A percentile compares a stretch with the other conserved stretches of the same genome.
phyloP scores from a whole-genome alignment of 1,140 invertebrate genomes.

The Mesaphorura yosii region DNA sequence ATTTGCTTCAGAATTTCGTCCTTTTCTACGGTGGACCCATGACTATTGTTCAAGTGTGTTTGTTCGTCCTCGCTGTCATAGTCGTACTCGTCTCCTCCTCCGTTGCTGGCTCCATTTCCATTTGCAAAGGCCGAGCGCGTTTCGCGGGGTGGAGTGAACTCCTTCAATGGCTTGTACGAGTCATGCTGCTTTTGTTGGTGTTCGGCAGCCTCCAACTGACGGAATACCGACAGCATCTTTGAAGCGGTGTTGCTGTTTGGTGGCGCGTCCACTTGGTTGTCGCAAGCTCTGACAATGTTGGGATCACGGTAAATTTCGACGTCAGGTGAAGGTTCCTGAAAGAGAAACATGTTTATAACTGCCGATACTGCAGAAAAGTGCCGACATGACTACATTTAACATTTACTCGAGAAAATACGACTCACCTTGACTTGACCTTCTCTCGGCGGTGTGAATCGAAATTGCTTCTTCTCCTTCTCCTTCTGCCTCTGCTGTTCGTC shows the following conservation, averaged over 20 bases:
- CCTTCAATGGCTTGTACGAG: slow-evolving; percentile 68
- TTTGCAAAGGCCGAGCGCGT: slow-evolving; percentile 38
- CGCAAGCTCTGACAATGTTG: slow-evolving; percentile 54
- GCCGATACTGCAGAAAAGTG: not conserved
- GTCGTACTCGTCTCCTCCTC: slow-evolving; percentile 45
- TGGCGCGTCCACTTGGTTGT: slow-evolving; percentile 41
- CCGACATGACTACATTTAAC: not conserved
- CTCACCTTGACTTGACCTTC: slow-evolving; percentile 53
- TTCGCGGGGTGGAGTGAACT: slow-evolving; percentile 77
- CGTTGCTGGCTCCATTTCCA: slow-evolving; percentile 36
- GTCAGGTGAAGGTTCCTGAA: slow-evolving; percentile 54
- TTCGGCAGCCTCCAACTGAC: slow-evolving; percentile 55
- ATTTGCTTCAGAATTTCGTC: slow-evolving; percentile 48
- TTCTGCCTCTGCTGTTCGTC: slow-evolving; percentile 51
- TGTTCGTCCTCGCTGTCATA: slow-evolving; percentile 44
- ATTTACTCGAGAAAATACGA: not conserved
- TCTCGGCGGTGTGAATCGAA: slow-evolving; percentile 72
- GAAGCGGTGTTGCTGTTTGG: slow-evolving; percentile 60
- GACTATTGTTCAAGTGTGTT: too few species aligned
- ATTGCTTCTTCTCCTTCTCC: slow-evolving; percentile 51
- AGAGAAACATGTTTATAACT: slow-evolving; percentile 7
- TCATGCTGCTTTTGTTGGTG: slow-evolving; percentile 13
- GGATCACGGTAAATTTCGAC: slow-evolving; percentile 63
- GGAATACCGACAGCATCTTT: slow-evolving; percentile 72
- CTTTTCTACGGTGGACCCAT: slow-evolving; percentile 40